These are phyloP conservation scores for Pseudanteris insignis DNA, from an alignment of 2,888 invertebrate species.

Conservation along the genomic window DNA sequence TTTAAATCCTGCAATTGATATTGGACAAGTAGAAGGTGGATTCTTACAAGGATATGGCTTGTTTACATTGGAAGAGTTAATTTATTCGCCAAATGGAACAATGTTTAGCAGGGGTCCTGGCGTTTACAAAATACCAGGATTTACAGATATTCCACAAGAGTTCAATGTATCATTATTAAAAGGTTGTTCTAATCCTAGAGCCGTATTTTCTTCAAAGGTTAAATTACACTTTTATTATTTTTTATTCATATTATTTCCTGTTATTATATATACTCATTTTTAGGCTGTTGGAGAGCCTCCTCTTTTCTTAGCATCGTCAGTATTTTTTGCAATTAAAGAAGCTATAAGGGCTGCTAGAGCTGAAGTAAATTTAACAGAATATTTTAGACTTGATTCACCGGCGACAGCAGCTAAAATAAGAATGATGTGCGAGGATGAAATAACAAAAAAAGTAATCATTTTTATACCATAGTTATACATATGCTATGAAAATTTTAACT, in stretches of 20 bases:
- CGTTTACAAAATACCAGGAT: slow-evolving; percentile 92
- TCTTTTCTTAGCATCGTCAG: slow-evolving; percentile 86
- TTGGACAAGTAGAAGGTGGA: slow-evolving; percentile 95
- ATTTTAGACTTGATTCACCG: slow-evolving; percentile 81
- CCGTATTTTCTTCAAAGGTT: slow-evolving; percentile 94
- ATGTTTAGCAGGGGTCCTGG: slow-evolving; percentile 90
- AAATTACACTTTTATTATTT: not conserved
- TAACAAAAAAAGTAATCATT: slow-evolving; percentile 82
- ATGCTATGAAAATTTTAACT: no score
- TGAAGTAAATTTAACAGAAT: slow-evolving; percentile 72
- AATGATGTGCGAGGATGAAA: slow-evolving; percentile 87
- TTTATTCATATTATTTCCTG: not conserved
- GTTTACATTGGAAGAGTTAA: slow-evolving; percentile 88
- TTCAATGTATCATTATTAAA: slow-evolving; percentile 93
- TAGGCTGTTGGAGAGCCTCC: slow-evolving; percentile 97
- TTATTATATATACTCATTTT: slow-evolving; percentile 47
- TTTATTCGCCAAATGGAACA: slow-evolving; percentile 85
- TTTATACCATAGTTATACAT: no score
- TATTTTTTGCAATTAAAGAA: slow-evolving; percentile 89
- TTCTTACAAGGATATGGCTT: slow-evolving; percentile 95
- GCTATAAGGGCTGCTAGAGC: slow-evolving; percentile 83
- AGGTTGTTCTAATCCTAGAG: slow-evolving; percentile 88
- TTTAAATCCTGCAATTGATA: slow-evolving; percentile 95
- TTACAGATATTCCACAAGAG: slow-evolving; percentile 88
- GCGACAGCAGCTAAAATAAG: slow-evolving; percentile 89